Evolutionary conservation across 1,140 invertebrate genomes (phyloP).

Genomic region (Aethina tumida): DNA sequence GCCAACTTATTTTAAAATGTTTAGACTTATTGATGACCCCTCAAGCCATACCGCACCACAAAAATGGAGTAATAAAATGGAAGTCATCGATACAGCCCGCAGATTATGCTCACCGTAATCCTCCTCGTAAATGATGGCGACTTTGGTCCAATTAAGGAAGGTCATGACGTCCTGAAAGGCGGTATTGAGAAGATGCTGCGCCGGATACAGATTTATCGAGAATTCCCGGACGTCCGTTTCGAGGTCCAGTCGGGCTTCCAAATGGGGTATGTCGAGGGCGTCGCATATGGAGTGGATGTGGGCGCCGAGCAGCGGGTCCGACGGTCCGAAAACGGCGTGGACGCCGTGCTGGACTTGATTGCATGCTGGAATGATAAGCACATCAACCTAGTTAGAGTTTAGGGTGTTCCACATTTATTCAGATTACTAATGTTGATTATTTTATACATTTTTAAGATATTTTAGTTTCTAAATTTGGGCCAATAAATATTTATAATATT

Average conservation of each 20-base stretch:
- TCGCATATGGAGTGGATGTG: slow-evolving; percentile 89
- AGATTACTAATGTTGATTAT: too few relatives aligned
- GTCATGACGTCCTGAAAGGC: slow-evolving; percentile 81
- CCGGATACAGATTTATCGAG: slow-evolving; percentile 84
- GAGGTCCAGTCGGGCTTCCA: slow-evolving; percentile 68
- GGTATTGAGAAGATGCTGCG: slow-evolving; percentile 68
- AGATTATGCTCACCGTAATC: slow-evolving; percentile 63
- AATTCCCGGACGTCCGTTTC: slow-evolving; percentile 61
- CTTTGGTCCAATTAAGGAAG: slow-evolving; percentile 87
- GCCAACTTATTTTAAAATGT: too few relatives aligned
- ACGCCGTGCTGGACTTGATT: slow-evolving; percentile 74
- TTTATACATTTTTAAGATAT: too few relatives aligned
- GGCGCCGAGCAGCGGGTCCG: slow-evolving; percentile 66
- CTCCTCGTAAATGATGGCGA: slow-evolving; percentile 89
- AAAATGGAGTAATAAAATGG: too few relatives aligned
- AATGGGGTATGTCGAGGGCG: slow-evolving; percentile 78
- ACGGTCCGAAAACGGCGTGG: slow-evolving; percentile 82
- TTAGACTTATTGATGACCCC: too few relatives aligned
- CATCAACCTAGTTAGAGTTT: too few relatives aligned
- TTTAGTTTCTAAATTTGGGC: too few relatives aligned
- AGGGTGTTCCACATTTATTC: too few relatives aligned
- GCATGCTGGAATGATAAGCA: slow-evolving; percentile 54
- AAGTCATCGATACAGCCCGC: too few relatives aligned
- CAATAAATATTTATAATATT: slow-evolving; percentile 5
- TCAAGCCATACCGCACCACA: too few relatives aligned